phyloP scores from a whole-genome alignment of 2,113 vertebrate species.

The Theristicus caerulescens region DNA sequence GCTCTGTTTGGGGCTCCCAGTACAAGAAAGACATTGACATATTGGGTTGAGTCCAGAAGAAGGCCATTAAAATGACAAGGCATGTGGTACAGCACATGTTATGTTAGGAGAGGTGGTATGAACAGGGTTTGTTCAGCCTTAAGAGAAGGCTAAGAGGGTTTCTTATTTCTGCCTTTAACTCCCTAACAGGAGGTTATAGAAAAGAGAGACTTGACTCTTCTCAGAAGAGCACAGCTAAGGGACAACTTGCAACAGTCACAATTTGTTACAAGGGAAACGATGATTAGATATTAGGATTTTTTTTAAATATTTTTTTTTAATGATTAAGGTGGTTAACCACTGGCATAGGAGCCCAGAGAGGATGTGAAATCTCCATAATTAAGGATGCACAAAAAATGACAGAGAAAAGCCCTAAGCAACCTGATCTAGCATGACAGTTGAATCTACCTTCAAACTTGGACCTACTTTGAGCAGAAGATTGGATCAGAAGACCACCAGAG shows the following conservation, averaged over 20 bases:
- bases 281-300: not conserved
- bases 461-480: not conserved
- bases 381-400: not conserved
- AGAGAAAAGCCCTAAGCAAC: not conserved
- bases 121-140: not conserved
- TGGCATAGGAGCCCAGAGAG: not conserved
- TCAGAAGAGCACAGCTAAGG: not conserved
- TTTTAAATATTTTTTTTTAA: not conserved
- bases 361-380: not conserved
- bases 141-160: not conserved
- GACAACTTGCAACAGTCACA: not conserved
- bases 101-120: not conserved
- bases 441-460: not conserved
- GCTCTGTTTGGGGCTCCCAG: not conserved
- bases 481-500: not conserved
- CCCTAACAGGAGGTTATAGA: not conserved
- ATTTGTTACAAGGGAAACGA: not conserved
- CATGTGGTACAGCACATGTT: rapidly evolving
- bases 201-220: not conserved
- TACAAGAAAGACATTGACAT: not conserved
- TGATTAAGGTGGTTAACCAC: not conserved
- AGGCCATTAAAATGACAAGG: not conserved
- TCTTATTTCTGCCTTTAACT: not conserved
- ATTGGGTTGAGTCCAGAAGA: not conserved
- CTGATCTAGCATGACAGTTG: not conserved